These are phyloP conservation scores for Turdus rufiventris DNA, from an alignment of 2,113 vertebrate genomes.

Conservation along the genomic window DNA sequence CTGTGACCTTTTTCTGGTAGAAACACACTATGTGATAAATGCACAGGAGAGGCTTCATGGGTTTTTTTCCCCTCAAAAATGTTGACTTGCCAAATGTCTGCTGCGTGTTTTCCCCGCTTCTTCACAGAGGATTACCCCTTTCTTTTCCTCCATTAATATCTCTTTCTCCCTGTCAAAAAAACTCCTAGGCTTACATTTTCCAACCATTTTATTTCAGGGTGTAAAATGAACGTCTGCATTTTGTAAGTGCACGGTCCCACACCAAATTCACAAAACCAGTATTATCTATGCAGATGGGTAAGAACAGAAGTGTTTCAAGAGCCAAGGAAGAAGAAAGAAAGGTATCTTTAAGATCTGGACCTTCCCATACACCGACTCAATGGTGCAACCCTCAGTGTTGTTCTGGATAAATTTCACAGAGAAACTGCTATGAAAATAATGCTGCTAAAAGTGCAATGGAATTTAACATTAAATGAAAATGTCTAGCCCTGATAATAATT, in stretches of 20 bases:
- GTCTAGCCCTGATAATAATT: neutral
- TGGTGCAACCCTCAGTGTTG: neutral
- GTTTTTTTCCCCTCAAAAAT: neutral
- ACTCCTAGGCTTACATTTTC: neutral
- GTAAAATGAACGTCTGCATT: neutral
- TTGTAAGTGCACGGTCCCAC: neutral
- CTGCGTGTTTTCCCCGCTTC: conserved; percentile 4
- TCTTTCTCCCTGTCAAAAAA: conserved; percentile 13
- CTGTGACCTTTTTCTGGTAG: neutral
- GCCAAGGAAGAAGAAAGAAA: neutral
- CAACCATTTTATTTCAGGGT: neutral
- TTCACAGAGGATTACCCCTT: neutral
- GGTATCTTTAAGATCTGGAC: neutral
- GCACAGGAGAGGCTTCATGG: neutral
- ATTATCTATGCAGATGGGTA: neutral
- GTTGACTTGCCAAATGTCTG: conserved; percentile 1
- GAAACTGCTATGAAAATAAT: neutral
- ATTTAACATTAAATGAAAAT: neutral
- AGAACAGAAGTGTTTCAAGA: neutral
- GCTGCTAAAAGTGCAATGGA: neutral
- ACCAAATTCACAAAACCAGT: neutral
- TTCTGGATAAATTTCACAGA: neutral
- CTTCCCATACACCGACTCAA: neutral
- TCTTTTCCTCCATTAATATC: neutral
- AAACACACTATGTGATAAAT: neutral